Evolutionary conservation across 2,888 invertebrate genomes (phyloP).

Genomic region (Diadegma fenestrale): DNA sequence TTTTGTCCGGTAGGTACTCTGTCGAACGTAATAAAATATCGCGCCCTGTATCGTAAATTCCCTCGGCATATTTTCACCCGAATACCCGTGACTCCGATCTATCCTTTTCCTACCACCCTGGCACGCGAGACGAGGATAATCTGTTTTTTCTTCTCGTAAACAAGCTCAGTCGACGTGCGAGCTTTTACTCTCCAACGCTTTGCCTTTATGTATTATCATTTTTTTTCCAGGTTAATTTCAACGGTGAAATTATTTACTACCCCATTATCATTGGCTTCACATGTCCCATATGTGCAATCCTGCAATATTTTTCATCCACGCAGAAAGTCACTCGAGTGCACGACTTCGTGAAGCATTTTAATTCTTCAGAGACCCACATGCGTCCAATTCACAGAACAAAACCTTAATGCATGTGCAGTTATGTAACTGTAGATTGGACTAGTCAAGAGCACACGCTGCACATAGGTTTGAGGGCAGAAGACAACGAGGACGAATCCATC

Average conservation of each 20-base stretch:
- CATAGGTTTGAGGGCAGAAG: slow-evolving; percentile 58
- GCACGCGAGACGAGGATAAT: slow-evolving; percentile 57
- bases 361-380: slow-evolving; percentile 1
- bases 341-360: background rate
- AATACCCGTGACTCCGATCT: slow-evolving; percentile 73
- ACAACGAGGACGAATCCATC: slow-evolving; percentile 68
- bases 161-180: slow-evolving; percentile 29
- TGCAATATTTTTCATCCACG: background rate
- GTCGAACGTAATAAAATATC: slow-evolving; percentile 81
- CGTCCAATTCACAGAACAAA: slow-evolving; percentile 29
- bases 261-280: background rate
- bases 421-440: slow-evolving; percentile 47
- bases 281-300: background rate
- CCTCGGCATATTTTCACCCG: slow-evolving; percentile 77
- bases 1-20: slow-evolving; percentile 79
- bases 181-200: slow-evolving; percentile 8
- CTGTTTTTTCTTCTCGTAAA: slow-evolving; percentile 54
- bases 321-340: slow-evolving; percentile 6
- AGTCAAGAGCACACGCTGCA: slow-evolving; percentile 45
- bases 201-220: background rate
- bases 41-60: slow-evolving; percentile 80
- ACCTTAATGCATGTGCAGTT: slow-evolving; percentile 17
- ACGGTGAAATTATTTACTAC: background rate
- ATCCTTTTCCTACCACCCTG: slow-evolving; percentile 56
- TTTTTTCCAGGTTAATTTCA: background rate